These are phyloP conservation scores for Serilophus lunatus DNA, from an alignment of 2,113 vertebrate species.

Conservation along the genomic window DNA sequence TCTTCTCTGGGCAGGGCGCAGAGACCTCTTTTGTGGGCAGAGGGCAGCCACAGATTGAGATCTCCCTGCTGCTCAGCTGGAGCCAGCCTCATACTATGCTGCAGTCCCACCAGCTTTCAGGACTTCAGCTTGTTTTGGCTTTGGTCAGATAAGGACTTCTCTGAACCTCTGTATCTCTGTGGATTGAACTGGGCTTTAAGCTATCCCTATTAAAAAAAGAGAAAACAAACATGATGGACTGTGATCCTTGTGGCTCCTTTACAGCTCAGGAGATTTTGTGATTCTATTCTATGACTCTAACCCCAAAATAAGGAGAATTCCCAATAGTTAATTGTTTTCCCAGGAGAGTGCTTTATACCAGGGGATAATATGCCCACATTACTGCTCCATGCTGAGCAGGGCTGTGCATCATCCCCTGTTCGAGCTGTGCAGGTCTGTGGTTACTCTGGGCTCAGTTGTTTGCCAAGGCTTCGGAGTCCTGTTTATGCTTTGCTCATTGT, in stretches of 20 bases:
- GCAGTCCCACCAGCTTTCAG: not conserved
- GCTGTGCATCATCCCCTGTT: not conserved
- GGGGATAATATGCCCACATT: not conserved
- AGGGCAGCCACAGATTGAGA: not conserved
- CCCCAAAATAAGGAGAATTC: not conserved
- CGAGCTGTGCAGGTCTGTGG: not conserved
- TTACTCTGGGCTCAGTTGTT: not conserved
- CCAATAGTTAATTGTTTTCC: not conserved
- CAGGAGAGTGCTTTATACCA: not conserved
- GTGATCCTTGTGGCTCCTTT: not conserved
- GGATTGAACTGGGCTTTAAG: not conserved
- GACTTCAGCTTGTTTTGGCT: not conserved
- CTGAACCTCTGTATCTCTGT: not conserved
- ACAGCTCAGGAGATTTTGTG: not conserved
- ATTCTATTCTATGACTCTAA: not conserved
- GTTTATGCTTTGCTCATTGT: not conserved
- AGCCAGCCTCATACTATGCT: not conserved
- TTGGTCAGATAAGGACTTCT: not conserved
- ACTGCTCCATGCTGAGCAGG: not conserved
- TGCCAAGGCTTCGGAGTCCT: not conserved
- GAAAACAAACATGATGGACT: not conserved
- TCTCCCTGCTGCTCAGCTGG: not conserved
- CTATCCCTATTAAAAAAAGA: not conserved
- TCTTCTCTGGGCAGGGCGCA: accelerated
- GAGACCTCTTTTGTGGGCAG: not conserved